phyloP scores from a whole-genome alignment of 2,797 vertebrate genomes.

The Danio albolineatus region DNA sequence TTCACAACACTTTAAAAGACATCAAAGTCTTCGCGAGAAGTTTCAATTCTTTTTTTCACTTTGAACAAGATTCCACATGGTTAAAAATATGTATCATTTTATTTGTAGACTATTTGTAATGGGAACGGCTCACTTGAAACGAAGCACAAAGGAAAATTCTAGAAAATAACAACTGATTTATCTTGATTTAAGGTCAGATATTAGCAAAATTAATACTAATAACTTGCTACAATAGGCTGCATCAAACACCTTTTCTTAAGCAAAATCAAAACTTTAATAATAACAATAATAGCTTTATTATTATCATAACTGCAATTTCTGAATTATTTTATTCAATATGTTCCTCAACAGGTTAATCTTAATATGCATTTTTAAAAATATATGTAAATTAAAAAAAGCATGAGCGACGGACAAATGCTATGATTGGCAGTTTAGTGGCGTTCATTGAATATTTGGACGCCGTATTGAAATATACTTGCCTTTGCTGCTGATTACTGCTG shows the following conservation, averaged over 20 bases:
- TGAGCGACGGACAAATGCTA: not conserved
- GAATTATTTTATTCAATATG: not conserved
- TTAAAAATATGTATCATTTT: not conserved
- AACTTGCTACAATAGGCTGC: not conserved
- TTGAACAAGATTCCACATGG: not conserved
- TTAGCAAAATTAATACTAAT: not conserved
- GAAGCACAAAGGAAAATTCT: not conserved
- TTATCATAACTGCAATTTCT: not conserved
- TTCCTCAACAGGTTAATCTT: not conserved
- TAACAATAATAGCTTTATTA: not conserved
- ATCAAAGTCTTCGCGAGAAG: not conserved
- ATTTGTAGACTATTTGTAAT: not conserved
- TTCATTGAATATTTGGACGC: not conserved
- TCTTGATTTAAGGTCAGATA: not conserved
- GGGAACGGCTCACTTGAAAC: not conserved
- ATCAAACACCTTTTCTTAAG: not conserved
- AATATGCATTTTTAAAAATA: not conserved
- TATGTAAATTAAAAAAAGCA: not conserved
- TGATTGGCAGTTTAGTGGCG: not conserved
- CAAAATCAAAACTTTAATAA: not conserved
- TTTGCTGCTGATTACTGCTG: not conserved
- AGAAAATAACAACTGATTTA: not conserved
- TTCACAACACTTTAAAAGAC: not conserved
- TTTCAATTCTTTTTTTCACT: conserved; percentile 14
- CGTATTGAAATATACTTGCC: conserved; percentile 8